Evolutionary conservation across 2,797 vertebrate species (phyloP).

Genomic region (Vipera ursinii): DNA sequence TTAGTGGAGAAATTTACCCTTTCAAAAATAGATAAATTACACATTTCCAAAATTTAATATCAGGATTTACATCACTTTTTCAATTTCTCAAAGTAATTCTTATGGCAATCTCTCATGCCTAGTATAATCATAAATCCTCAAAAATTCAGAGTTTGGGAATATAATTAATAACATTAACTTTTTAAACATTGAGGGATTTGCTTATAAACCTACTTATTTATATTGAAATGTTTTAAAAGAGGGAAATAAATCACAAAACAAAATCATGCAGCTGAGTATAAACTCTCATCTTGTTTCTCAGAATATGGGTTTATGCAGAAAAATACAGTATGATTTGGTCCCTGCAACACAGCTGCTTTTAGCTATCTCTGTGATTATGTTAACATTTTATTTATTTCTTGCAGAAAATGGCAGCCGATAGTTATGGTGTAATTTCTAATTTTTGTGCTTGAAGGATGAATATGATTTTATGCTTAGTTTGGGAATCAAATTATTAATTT

Average conservation of each 20-base stretch:
- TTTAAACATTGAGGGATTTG: not conserved
- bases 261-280: not conserved
- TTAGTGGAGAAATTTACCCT: not conserved
- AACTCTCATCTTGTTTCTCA: not conserved
- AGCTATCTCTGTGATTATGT: not conserved
- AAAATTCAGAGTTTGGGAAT: not conserved
- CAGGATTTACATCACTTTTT: not conserved
- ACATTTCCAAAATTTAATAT: not conserved
- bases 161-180: not conserved
- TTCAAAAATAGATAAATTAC: not conserved
- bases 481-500: conserved; percentile 14
- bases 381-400: not conserved
- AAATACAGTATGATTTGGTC: not conserved
- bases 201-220: not conserved
- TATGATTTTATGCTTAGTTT: conserved; percentile 3
- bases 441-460: not conserved
- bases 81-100: not conserved
- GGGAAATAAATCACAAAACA: not conserved
- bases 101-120: not conserved
- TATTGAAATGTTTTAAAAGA: not conserved
- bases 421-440: not conserved
- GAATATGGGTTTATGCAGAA: not conserved
- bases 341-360: not conserved
- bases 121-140: not conserved
- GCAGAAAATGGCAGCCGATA: not conserved